A percentile compares a stretch with the other conserved stretches of the same genome.
Conservation (phyloP, 2,888 invertebrate genomes). For the Idaea dimidiata region DNA sequence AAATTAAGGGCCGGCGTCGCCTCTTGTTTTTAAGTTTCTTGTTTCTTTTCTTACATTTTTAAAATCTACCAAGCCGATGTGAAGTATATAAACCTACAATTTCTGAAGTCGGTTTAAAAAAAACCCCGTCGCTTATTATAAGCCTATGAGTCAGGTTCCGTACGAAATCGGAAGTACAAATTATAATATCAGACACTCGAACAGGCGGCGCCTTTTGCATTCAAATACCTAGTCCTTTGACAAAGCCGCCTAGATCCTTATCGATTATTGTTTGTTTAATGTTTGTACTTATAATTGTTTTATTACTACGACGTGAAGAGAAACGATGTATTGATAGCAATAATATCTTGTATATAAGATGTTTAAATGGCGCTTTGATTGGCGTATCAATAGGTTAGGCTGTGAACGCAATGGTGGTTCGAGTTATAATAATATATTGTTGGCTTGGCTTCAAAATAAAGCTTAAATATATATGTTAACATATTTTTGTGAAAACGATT, state of each 20-base stretch:
- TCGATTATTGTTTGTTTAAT: slow-evolving; percentile 46
- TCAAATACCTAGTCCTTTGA: slow-evolving; percentile 36
- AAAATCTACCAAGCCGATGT: too few relatives aligned
- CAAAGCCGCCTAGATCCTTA: slow-evolving; percentile 41
- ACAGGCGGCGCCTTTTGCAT: slow-evolving; percentile 48
- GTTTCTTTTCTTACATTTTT: too few relatives aligned
- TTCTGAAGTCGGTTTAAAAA: not conserved
- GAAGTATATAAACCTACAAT: too few relatives aligned
- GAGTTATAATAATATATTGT: not conserved
- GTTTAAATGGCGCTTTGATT: not conserved
- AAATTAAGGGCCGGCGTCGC: too few relatives aligned
- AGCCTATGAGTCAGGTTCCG: slow-evolving; percentile 15
- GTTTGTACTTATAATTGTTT: slow-evolving; percentile 30
- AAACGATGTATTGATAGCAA: slow-evolving; percentile 12
- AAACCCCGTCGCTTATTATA: not conserved
- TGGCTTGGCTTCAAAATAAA: not conserved
- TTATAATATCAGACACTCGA: slow-evolving; percentile 48
- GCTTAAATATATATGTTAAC: too few relatives aligned
- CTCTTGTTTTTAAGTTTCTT: too few relatives aligned
- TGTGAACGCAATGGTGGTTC: not conserved
- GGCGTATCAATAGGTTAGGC: not conserved
- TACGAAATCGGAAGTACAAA: slow-evolving; percentile 62
- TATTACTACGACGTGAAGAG: slow-evolving; percentile 6
- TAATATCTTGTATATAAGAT: not conserved
- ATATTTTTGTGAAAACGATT: too few relatives aligned